phyloP scores from a whole-genome alignment of 2,888 invertebrate species.

The Stenchaetothrips biformis region DNA sequence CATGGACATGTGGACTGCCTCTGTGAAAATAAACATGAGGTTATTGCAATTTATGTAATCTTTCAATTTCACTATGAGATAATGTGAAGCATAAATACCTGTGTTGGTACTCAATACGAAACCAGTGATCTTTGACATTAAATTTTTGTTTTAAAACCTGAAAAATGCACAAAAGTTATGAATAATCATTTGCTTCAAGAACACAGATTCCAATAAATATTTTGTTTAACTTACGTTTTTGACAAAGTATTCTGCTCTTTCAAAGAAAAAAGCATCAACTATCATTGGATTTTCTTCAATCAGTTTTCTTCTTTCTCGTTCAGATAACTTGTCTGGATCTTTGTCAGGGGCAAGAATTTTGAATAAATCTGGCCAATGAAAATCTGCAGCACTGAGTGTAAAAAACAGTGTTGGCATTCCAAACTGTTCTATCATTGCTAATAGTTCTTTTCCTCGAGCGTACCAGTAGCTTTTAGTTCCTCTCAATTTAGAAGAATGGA shows the following conservation, averaged over 20 bases:
- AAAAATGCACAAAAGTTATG: too few species aligned
- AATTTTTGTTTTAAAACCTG: constrained; percentile 9
- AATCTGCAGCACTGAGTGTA: constrained; percentile 35
- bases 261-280: constrained; percentile 29
- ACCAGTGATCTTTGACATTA: constrained; percentile 31
- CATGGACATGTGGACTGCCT: constrained; percentile 36
- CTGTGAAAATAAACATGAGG: constrained; percentile 28
- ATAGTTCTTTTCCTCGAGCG: constrained; percentile 29
- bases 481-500: constrained; percentile 30
- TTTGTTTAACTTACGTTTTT: too few species aligned
- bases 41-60: too few species aligned
- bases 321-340: neutral
- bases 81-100: too few species aligned
- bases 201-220: too few species aligned
- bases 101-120: constrained; percentile 31
- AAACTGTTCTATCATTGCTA: constrained; percentile 34
- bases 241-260: constrained; percentile 24
- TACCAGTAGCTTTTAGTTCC: constrained; percentile 33
- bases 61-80: too few species aligned
- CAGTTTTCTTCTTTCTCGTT: constrained; percentile 25
- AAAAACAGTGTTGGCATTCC: constrained; percentile 34
- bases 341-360: constrained; percentile 23
- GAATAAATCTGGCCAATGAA: constrained; percentile 34
- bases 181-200: too few species aligned
- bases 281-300: constrained; percentile 32